Conservation (phyloP, 2,888 invertebrate genomes). For the Synergus itoensis region DNA sequence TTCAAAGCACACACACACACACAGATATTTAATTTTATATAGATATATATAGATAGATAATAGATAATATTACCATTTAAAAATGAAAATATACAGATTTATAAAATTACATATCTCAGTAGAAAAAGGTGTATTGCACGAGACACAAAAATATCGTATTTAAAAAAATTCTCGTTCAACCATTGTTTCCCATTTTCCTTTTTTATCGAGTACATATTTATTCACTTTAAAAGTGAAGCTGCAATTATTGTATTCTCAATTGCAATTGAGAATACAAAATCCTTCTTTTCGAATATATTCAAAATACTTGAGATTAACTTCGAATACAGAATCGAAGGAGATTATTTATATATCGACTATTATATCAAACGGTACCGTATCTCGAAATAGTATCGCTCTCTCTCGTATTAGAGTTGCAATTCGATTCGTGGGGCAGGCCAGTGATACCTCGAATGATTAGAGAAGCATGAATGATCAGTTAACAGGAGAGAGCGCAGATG, state of each 20-base stretch:
- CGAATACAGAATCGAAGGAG: no score
- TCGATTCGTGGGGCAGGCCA: background rate
- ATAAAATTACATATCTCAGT: background rate
- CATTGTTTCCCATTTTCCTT: background rate
- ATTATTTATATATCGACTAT: background rate
- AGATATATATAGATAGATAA: no score
- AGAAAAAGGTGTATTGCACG: background rate
- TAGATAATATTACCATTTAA: no score
- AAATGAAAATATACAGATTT: no score
- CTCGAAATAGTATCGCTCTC: background rate
- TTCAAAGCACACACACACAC: no score
- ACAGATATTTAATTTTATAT: no score
- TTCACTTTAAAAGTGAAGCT: no score
- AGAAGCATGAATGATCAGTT: background rate
- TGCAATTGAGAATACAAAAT: no score
- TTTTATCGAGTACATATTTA: background rate
- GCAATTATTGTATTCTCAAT: no score
- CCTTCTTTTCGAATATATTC: no score
- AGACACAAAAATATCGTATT: background rate
- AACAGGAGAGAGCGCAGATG: background rate
- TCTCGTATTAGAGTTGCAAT: background rate
- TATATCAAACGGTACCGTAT: background rate
- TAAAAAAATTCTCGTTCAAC: no score
- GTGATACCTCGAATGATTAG: constrained; percentile 8
- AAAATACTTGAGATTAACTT: no score